Evolutionary conservation across 2,113 vertebrate species (phyloP), one percentile per base, ranked within the genome.

Genomic region (Clarias magur): DNA sequence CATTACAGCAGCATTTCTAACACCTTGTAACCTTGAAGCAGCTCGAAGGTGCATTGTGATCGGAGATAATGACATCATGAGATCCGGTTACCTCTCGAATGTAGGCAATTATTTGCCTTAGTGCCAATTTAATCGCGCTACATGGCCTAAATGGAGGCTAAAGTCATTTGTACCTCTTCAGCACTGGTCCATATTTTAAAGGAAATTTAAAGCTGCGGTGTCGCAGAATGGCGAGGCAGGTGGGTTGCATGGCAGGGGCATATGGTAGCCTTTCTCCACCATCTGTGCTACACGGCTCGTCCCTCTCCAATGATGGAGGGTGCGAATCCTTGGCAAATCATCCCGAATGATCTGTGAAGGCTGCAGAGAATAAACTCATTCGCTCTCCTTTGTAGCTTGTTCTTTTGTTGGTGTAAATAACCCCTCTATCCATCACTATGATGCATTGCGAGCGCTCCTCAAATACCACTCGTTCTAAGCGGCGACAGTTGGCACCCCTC

Each of bases 341-440:
- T 87, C 82, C 80, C 84, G 67, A 91, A 86, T 80, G 75, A 88
- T 88, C 73, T 54, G 80, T 75, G 75, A 48, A 48, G 60, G 80
- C 85, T 75, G 23, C 56, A 48, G 81, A 86, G 86, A 89, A 89
- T 87, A 84, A 89, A 89, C 83, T 84, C 76, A 80, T 87, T 67
- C 87, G 53, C 86, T 87, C 89, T 90, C 57, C 84, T 87, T 86
- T 84, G 88, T 83, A 63, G 86, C 84, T 79, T 84, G 67, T 93
- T 81, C 88, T 89, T 81, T 85, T 90, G 90, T 91, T 91, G 88
- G 88, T 88, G 80, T 88, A 89, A 89, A 88, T 88, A 90, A 90
- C 88, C 88, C 89, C 88, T 90, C 87, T 80, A 89, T 91, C 89
- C 88, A 87, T 92, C 88, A 87, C n/a, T 56, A 53, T 75, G 90